Evolutionary conservation across 1,140 invertebrate genomes (phyloP), one percentile per base, ranked within the genome.

Genomic region (Lineus longissimus): DNA sequence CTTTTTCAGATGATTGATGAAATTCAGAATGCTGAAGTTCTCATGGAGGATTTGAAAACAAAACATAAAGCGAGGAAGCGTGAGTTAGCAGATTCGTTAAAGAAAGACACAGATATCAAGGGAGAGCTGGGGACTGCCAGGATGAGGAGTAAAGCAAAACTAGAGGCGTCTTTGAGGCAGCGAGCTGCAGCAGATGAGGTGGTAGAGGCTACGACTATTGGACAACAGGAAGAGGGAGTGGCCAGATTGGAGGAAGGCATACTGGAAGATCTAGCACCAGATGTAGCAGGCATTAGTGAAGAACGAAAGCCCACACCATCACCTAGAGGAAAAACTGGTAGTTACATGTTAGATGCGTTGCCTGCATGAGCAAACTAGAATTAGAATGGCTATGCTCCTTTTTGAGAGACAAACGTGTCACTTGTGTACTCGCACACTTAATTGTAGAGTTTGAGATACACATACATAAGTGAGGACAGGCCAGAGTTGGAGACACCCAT

Each of bases 1-100:
- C n/a, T 36, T 57, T 57, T 31, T 25, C 55, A 57, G 55, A 57
- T 57, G 55, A n/a, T 33, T 33, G 55, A 57, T 25, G 55, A 57
- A 33, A 31, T 57, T 11, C 17, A 19, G n/a, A 33, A 57, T 57
- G 55, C 55, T 6, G 30, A 27, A 19, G 27, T 6, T 9, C 19
- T 57, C 7, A 33, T 33, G 23, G 55, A 57, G 9, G 30, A 57
- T 57, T 33, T 57, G 30, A 29, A 25, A 57, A 33, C n/a, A 19
- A 57, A 31, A 19, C 23, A 31, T 19, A 57, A 25, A 27, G 23
- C 17, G 23, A 27, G 30, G 30, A n/a, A 57, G 19, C 17, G 55
- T 22, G 55, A 27, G 55, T n/a, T 57, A 19, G 55, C 23, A 6
- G 30, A 19, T 2, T 7, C 55, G 9, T 19, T 57, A 4, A 57